These are phyloP conservation scores for Dryobotodes eremita DNA, from an alignment of 2,888 invertebrate genomes.

Conservation along the genomic window DNA sequence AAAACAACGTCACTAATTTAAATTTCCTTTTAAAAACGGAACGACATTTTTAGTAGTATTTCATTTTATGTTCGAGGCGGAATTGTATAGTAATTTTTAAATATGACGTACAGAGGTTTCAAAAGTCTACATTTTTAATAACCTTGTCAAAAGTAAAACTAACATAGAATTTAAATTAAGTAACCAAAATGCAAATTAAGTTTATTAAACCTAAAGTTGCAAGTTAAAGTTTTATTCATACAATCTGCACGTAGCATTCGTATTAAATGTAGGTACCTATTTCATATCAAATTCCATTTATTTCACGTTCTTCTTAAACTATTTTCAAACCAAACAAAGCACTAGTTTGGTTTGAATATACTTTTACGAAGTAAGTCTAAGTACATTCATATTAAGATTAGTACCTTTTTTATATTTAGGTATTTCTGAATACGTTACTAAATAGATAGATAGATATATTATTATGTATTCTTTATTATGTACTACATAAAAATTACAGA, in stretches of 20 bases:
- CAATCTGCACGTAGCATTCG: background rate
- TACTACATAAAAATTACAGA: background rate
- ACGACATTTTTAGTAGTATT: background rate
- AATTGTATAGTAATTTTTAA: background rate
- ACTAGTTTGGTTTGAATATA: background rate
- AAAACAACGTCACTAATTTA: background rate
- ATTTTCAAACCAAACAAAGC: too few relatives aligned
- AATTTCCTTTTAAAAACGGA: background rate
- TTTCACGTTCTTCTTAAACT: background rate
- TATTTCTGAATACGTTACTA: background rate
- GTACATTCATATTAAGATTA: background rate
- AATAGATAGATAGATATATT: too few relatives aligned
- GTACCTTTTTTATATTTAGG: background rate
- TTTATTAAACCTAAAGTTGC: background rate
- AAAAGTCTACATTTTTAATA: background rate
- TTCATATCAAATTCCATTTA: background rate
- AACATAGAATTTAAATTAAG: slow-evolving; percentile 22
- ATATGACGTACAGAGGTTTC: background rate
- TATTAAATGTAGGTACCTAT: background rate
- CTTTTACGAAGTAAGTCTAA: too few relatives aligned
- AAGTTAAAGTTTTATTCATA: background rate
- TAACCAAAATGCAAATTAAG: background rate
- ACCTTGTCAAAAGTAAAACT: background rate
- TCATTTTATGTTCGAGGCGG: background rate
- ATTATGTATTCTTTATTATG: too few relatives aligned